These are phyloP conservation scores for Caranx ignobilis DNA, from an alignment of 2,113 vertebrate species.

Conservation along the genomic window DNA sequence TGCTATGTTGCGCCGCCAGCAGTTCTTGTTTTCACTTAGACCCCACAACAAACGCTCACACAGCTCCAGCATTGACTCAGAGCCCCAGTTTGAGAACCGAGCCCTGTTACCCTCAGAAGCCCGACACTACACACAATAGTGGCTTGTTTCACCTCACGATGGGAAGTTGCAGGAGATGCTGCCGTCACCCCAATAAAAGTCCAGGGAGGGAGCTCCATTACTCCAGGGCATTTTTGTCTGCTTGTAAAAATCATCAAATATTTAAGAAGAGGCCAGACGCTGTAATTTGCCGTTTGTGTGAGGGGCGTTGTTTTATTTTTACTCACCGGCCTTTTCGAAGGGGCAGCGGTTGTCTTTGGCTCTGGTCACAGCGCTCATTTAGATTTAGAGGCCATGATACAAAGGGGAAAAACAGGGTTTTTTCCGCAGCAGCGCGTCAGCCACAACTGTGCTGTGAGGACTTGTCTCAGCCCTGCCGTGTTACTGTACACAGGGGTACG, in stretches of 20 bases:
- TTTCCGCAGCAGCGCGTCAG: slow-evolving; percentile 41
- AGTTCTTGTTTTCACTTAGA: slow-evolving; percentile 44
- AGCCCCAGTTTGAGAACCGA: slow-evolving; percentile 32
- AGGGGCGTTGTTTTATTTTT: slow-evolving; percentile 79
- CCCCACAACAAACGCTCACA: slow-evolving; percentile 42
- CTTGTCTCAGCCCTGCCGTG: slow-evolving; percentile 32
- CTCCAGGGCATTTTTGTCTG: slow-evolving; percentile 70
- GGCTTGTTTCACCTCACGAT: slow-evolving; percentile 70
- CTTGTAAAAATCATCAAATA: slow-evolving; percentile 81
- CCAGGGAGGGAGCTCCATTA: slow-evolving; percentile 66
- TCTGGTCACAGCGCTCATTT: slow-evolving; percentile 63
- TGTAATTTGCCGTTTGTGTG: slow-evolving; percentile 76
- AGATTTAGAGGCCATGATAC: slow-evolving; percentile 72
- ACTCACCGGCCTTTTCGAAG: slow-evolving; percentile 65
- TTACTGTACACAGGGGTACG: slow-evolving; percentile 4
- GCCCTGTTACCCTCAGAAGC: slow-evolving; percentile 37
- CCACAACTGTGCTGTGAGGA: slow-evolving; percentile 38
- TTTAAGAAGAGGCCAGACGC: slow-evolving; percentile 71
- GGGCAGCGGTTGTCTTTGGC: slow-evolving; percentile 78
- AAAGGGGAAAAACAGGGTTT: slow-evolving; percentile 64
- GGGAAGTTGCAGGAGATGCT: slow-evolving; percentile 74
- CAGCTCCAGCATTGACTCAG: slow-evolving; percentile 59
- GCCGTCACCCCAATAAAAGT: slow-evolving; percentile 80
- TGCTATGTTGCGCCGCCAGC: slow-evolving; percentile 49
- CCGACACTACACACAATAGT: slow-evolving; percentile 65